These are phyloP conservation scores for Aspidiotus destructor DNA, from an alignment of 2,888 invertebrate genomes.

Conservation along the genomic window DNA sequence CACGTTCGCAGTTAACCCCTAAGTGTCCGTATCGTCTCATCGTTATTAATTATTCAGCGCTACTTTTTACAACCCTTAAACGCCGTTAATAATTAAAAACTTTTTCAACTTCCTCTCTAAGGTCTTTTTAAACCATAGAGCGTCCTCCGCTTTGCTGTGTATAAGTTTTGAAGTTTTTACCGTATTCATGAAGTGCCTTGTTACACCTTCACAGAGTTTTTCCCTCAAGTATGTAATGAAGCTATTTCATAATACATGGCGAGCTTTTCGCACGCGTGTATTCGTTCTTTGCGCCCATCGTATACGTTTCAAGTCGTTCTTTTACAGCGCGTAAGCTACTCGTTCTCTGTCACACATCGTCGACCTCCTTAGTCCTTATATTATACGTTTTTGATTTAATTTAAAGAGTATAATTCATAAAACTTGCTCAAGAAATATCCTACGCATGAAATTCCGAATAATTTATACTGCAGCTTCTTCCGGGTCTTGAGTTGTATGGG, in stretches of 20 bases:
- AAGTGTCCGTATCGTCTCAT: slow-evolving; percentile 23
- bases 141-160: not conserved
- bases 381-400: no score
- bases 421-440: no score
- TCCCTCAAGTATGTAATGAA: slow-evolving; percentile 9
- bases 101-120: slow-evolving; percentile 11
- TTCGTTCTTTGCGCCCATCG: not conserved
- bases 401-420: no score
- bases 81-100: slow-evolving; percentile 22
- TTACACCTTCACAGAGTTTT: slow-evolving; percentile 11
- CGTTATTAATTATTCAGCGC: slow-evolving; percentile 22
- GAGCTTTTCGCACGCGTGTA: not conserved
- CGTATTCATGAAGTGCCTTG: slow-evolving; percentile 11
- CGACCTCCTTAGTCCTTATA: no score
- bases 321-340: not conserved
- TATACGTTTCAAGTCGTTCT: not conserved
- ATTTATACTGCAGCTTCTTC: no score
- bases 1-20: not conserved
- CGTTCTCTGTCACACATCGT: no score
- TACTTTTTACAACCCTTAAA: slow-evolving; percentile 22
- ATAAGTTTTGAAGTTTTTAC: not conserved
- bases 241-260: slow-evolving; percentile 8
- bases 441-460: no score
- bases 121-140: slow-evolving; percentile 3
- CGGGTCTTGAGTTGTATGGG: no score